phyloP scores from a whole-genome alignment of 1,140 invertebrate genomes.

The Pseudoatta argentina region DNA sequence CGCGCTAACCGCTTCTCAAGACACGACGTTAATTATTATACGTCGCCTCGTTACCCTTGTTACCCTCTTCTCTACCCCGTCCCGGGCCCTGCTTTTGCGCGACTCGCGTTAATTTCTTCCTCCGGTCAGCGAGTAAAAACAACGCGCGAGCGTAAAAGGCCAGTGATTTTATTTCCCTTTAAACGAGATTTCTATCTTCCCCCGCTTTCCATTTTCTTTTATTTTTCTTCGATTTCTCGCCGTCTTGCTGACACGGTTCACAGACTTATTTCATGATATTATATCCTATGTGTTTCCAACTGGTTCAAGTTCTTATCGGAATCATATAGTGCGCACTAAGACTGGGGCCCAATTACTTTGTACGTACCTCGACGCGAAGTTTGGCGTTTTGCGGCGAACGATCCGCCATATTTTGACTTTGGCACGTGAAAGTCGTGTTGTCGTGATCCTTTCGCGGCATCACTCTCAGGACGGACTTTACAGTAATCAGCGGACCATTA shows the following conservation, averaged over 20 bases:
- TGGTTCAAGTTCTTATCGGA: neutral
- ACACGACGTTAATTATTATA: conserved; percentile 72
- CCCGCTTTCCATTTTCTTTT: neutral
- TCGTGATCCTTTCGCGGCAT: conserved; percentile 94
- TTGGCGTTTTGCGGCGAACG: conserved; percentile 92
- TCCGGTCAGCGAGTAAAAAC: conserved; percentile 48
- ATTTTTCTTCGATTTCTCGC: conserved; percentile 40
- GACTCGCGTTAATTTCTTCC: conserved; percentile 67
- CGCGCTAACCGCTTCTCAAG: conserved; percentile 64
- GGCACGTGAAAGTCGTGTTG: conserved; percentile 96
- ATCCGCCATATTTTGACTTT: conserved; percentile 95
- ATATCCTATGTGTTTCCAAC: neutral
- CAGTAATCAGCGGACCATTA: conserved; percentile 93
- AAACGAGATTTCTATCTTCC: conserved; percentile 57
- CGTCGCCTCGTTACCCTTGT: conserved; percentile 70
- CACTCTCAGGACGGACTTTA: conserved; percentile 94
- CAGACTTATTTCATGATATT: conserved; percentile 13
- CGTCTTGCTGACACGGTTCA: neutral
- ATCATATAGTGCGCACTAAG: neutral
- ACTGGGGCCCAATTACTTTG: neutral
- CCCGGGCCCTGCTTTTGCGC: conserved; percentile 34
- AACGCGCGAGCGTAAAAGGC: conserved; percentile 51
- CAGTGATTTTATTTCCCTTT: conserved; percentile 52
- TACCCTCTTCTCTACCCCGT: conserved; percentile 21
- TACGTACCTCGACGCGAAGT: conserved; percentile 91